A percentile compares a stretch with the other conserved stretches of the same genome.
Evolutionary conservation across 92 coral and sea anemone species (phyloP).

Genomic region (Epizoanthus fatuus): DNA sequence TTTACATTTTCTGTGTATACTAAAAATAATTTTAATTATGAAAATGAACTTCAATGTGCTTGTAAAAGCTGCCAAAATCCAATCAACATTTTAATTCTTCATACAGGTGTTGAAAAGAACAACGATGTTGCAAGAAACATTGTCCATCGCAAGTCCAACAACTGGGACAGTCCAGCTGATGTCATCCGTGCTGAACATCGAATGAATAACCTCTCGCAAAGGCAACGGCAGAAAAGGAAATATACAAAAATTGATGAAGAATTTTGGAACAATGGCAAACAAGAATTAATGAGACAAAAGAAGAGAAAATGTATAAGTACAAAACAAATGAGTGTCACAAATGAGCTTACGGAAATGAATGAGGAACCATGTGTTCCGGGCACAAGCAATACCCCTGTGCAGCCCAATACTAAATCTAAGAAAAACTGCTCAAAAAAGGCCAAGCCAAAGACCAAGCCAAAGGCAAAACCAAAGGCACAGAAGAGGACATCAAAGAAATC

Average conservation of each 20-base stretch:
- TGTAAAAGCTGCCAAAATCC: constrained; percentile 1
- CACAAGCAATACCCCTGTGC: constrained; percentile 18
- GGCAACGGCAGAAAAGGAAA: constrained; percentile 47
- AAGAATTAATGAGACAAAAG: constrained; percentile 21
- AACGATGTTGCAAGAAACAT: constrained; percentile 56
- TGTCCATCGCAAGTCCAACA: constrained; percentile 51
- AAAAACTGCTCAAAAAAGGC: constrained; percentile 36
- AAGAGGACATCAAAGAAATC: too few species aligned
- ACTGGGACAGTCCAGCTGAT: constrained; percentile 64
- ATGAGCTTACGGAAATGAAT: neutral
- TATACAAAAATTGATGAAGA: constrained; percentile 47
- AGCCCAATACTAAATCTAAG: neutral
- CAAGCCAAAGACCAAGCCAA: constrained; percentile 13
- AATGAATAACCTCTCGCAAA: constrained; percentile 15
- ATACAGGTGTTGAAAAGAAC: constrained; percentile 35
- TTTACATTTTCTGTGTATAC: neutral
- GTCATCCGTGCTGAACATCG: constrained; percentile 55
- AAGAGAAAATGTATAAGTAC: constrained; percentile 37
- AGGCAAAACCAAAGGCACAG: too few species aligned
- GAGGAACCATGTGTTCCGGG: neutral
- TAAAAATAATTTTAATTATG: neutral
- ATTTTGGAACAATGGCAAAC: constrained; percentile 53
- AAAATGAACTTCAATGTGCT: neutral
- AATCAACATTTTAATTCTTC: neutral
- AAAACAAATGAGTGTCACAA: constrained; percentile 31